A percentile compares a stretch with the other conserved stretches of the same genome.
phyloP scores from a whole-genome alignment of 2,888 invertebrate genomes.

The Cephus runcator region DNA sequence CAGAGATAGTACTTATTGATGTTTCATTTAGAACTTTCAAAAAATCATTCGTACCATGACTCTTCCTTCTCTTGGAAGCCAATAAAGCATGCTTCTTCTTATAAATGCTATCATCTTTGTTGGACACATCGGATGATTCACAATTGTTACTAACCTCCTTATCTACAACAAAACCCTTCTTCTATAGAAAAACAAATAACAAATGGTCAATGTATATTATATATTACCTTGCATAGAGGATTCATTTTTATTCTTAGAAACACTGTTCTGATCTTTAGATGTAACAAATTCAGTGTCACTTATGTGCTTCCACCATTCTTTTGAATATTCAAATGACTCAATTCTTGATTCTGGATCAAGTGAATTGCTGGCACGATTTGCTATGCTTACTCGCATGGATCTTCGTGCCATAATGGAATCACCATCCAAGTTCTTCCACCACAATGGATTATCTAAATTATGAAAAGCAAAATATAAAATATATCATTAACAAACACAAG shows the following conservation, averaged over 20 bases:
- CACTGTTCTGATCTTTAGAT: no score
- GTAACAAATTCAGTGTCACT: slow-evolving; percentile 2
- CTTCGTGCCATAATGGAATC: slow-evolving; percentile 15
- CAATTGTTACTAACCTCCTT: no score
- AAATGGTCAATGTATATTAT: no score
- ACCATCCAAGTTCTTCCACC: slow-evolving; percentile 34
- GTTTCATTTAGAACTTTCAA: background rate
- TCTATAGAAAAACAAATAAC: no score
- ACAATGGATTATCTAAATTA: slow-evolving; percentile 28
- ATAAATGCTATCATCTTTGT: background rate
- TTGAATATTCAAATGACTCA: background rate
- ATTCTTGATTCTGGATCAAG: slow-evolving; percentile 24
- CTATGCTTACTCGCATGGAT: slow-evolving; percentile 6
- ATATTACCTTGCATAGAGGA: no score
- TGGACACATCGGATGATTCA: background rate
- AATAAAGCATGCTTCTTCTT: background rate
- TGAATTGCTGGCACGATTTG: slow-evolving; percentile 19
- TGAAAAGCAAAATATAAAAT: background rate
- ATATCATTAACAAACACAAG: background rate
- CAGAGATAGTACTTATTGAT: background rate
- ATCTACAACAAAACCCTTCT: no score
- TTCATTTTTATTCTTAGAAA: no score
- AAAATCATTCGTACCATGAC: background rate
- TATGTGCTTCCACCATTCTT: slow-evolving; percentile 37
- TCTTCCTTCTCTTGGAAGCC: background rate